A percentile compares a stretch with the other conserved stretches of the same genome.
Evolutionary conservation across 2,888 invertebrate genomes (phyloP).

Genomic region (Hipparchia sbordonii): DNA sequence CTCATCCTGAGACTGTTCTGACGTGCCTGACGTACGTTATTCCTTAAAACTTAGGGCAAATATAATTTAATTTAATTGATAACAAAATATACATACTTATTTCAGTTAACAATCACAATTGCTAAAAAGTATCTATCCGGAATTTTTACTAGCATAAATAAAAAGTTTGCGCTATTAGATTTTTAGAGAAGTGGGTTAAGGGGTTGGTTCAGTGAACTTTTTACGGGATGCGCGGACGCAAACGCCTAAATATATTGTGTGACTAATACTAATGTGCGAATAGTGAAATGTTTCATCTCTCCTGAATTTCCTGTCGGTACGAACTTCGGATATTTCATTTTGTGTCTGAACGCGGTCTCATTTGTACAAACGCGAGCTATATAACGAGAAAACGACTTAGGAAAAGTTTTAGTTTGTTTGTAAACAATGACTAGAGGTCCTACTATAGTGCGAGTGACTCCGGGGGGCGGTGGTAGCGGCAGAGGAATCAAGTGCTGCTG

Average conservation of each 20-base stretch:
- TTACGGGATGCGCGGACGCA: conserved; percentile 48
- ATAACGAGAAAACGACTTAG: conserved; percentile 15
- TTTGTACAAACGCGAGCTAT: neutral
- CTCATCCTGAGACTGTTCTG: conserved; percentile 43
- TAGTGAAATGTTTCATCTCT: conserved; percentile 63
- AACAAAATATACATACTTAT: neutral
- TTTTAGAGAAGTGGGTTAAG: conserved; percentile 33
- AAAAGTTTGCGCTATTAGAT: conserved; percentile 5
- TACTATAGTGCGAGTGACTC: conserved; percentile 73
- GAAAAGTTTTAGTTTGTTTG: conserved; percentile 31
- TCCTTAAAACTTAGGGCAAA: neutral
- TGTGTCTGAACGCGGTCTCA: conserved; percentile 27
- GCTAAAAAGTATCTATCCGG: conserved; percentile 3
- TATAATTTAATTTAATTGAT: neutral
- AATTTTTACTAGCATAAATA: neutral
- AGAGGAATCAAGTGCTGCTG: conserved; percentile 88
- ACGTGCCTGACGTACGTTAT: conserved; percentile 42
- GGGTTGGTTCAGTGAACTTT: conserved; percentile 45
- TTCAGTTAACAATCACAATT: conserved; percentile 1
- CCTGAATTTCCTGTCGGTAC: conserved; percentile 62
- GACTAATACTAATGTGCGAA: conserved; percentile 70
- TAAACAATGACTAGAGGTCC: conserved; percentile 72
- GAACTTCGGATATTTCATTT: conserved; percentile 32
- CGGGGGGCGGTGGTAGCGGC: conserved; percentile 56
- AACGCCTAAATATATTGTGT: conserved; percentile 76